phyloP scores from a whole-genome alignment of 2,797 vertebrate genomes.

The Poliocrania exsul region DNA sequence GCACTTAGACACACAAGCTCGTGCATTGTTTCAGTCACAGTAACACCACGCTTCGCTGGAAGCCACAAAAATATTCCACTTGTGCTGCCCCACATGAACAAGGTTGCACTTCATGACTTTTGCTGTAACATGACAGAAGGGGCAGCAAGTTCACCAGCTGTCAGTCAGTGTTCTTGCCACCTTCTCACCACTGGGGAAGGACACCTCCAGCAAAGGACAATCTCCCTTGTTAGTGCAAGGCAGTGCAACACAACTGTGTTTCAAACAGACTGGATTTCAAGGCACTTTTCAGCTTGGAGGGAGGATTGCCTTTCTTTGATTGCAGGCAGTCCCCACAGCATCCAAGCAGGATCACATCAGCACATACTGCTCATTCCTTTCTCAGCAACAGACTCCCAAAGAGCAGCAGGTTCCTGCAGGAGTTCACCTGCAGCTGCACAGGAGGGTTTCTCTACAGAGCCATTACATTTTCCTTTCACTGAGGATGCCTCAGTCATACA shows the following conservation, averaged over 20 bases:
- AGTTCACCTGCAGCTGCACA: neutral
- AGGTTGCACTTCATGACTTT: neutral
- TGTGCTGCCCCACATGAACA: neutral
- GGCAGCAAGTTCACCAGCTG: neutral
- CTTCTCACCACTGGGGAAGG: neutral
- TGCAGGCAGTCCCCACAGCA: neutral
- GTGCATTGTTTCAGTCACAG: neutral
- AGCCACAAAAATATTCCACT: neutral
- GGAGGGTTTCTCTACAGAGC: neutral
- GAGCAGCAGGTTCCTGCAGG: neutral
- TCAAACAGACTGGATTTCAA: neutral
- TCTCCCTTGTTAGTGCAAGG: neutral
- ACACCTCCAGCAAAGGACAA: neutral
- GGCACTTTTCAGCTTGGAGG: neutral
- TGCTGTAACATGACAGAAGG: neutral
- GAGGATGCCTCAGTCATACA: neutral
- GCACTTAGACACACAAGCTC: neutral
- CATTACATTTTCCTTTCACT: neutral
- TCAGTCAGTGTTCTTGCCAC: neutral
- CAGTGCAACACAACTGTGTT: neutral
- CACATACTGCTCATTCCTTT: neutral
- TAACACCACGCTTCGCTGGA: neutral
- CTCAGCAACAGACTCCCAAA: neutral
- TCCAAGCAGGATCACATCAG: neutral
- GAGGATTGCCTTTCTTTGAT: fast-evolving